phyloP scores from a whole-genome alignment of 2,797 vertebrate genomes.

The Chaunax sp. region DNA sequence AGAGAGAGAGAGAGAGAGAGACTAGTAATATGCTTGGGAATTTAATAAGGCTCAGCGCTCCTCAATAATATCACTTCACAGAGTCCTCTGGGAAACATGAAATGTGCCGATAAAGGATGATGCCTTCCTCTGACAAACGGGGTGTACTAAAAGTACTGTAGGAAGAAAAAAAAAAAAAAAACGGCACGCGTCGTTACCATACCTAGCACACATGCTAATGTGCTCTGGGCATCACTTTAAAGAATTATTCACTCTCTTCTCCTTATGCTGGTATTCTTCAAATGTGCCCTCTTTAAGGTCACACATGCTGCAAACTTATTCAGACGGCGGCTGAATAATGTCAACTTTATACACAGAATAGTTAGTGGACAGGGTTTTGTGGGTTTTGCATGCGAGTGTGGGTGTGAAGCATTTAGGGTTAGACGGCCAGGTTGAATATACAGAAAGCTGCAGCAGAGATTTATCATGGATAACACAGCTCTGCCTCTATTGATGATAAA shows the following conservation, averaged over 20 bases:
- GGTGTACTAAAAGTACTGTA: constrained; percentile 66
- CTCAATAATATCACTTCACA: constrained; percentile 84
- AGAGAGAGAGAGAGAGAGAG: constrained; percentile 54
- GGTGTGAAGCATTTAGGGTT: constrained; percentile 9
- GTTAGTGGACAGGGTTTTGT: constrained; percentile 39
- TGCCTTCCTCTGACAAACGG: constrained; percentile 78
- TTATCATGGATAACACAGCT: constrained; percentile 7
- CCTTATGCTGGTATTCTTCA: constrained; percentile 63
- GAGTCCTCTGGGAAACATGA: constrained; percentile 81
- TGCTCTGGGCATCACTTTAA: constrained; percentile 70
- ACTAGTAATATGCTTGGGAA: constrained; percentile 84
- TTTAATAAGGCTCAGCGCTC: constrained; percentile 86
- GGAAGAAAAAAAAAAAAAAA: constrained; percentile 18
- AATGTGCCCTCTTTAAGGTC: constrained; percentile 62
- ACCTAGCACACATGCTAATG: constrained; percentile 70
- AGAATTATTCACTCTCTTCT: constrained; percentile 74
- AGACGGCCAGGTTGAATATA: constrained; percentile 1
- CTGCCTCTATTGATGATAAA: background rate
- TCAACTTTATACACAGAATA: constrained; percentile 33
- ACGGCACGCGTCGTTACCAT: constrained; percentile 40
- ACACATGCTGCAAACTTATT: constrained; percentile 50
- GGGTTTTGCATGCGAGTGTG: constrained; percentile 13
- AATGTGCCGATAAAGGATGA: constrained; percentile 81
- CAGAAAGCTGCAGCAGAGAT: constrained; percentile 9
- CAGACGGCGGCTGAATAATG: constrained; percentile 46